Conservation (phyloP, 1,140 invertebrate species). For the Ceratina calcarata region DNA sequence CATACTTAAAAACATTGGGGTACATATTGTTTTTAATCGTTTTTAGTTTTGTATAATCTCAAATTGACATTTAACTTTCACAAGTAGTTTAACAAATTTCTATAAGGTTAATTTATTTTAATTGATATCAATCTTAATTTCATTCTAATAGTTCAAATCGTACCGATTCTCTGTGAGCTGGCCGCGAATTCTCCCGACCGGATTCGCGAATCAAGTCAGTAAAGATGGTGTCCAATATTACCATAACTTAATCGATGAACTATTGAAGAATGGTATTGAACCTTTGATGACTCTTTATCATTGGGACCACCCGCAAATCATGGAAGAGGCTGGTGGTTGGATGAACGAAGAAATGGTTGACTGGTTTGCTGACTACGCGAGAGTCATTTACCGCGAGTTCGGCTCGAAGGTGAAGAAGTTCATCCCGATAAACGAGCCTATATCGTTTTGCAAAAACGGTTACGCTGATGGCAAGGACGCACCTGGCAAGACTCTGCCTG, state of each 20-base stretch:
- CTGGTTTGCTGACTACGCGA: constrained; percentile 81
- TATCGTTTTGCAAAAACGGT: constrained; percentile 70
- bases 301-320: constrained; percentile 80
- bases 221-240: constrained; percentile 82
- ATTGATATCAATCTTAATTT: too few species aligned
- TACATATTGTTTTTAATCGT: constrained; percentile 56
- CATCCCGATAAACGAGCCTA: constrained; percentile 80
- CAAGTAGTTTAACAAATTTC: too few species aligned
- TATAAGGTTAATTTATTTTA: background rate
- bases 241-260: constrained; percentile 80
- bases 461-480: constrained; percentile 57
- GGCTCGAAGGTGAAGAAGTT: constrained; percentile 78
- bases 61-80: constrained; percentile 30
- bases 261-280: constrained; percentile 80
- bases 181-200: constrained; percentile 82
- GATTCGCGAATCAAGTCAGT: constrained; percentile 81
- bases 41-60: too few species aligned
- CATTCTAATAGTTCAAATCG: constrained; percentile 54
- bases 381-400: constrained; percentile 78
- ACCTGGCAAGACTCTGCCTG: constrained; percentile 70
- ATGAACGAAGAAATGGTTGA: constrained; percentile 82
- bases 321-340: constrained; percentile 84
- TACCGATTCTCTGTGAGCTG: constrained; percentile 85
- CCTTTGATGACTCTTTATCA: constrained; percentile 81
- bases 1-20: constrained; percentile 77